Conservation (phyloP, 1,140 invertebrate species). For the Branchinecta lindahli region DNA sequence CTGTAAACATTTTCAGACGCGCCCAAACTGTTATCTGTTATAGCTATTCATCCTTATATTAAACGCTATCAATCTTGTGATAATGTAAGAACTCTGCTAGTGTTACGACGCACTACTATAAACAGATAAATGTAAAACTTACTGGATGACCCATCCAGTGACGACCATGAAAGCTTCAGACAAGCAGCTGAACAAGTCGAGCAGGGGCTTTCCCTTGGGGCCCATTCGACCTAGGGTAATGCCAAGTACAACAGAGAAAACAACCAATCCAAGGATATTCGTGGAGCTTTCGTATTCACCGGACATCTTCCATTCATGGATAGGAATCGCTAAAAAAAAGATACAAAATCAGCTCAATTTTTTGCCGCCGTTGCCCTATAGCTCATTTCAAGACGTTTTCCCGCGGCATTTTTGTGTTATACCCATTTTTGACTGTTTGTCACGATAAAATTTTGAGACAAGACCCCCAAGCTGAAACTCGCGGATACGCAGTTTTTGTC, state of each 20-base stretch:
- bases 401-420: not conserved
- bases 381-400: not conserved
- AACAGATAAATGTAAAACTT: constrained; percentile 13
- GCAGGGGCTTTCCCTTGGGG: constrained; percentile 31
- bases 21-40: too few species aligned
- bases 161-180: constrained; percentile 35
- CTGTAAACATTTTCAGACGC: too few species aligned
- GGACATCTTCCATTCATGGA: constrained; percentile 28
- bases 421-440: not conserved
- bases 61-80: too few species aligned
- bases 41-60: too few species aligned
- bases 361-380: not conserved
- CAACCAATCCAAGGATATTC: constrained; percentile 35
- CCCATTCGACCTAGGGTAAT: constrained; percentile 31
- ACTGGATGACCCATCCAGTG: constrained; percentile 33
- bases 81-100: not conserved
- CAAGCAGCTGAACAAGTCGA: constrained; percentile 31
- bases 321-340: constrained; percentile 13
- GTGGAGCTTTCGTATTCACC: constrained; percentile 27
- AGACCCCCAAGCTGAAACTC: not conserved
- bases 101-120: not conserved
- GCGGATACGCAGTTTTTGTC: not conserved
- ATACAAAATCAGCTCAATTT: not conserved
- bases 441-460: not conserved
- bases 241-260: constrained; percentile 33